phyloP scores from a whole-genome alignment of 1,140 invertebrate genomes.

The Aporrectodea caliginosa region DNA sequence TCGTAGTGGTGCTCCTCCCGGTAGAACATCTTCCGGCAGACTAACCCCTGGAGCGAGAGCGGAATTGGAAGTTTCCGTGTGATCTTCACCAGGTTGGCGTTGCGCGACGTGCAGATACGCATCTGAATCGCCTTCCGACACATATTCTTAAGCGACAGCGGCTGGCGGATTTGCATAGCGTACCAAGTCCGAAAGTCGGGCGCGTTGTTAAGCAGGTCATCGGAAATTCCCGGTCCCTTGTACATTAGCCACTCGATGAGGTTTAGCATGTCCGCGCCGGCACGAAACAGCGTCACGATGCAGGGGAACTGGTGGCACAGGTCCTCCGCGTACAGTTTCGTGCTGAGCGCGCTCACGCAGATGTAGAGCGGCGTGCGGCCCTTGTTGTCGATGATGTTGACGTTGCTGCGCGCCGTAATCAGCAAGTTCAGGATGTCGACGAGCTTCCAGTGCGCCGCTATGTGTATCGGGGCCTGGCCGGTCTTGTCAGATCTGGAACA shows the following conservation, averaged over 20 bases:
- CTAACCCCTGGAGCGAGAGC: conserved; percentile 8
- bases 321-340: conserved; percentile 53
- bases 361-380: conserved; percentile 53
- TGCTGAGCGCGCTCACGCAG: conserved; percentile 52
- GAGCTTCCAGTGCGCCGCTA: conserved; percentile 53
- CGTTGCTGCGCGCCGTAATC: conserved; percentile 42
- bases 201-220: conserved; percentile 43
- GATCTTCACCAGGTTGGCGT: conserved; percentile 21
- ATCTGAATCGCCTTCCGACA: conserved; percentile 52
- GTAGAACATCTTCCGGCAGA: conserved; percentile 34
- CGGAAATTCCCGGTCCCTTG: conserved; percentile 53
- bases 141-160: conserved; percentile 47
- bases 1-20: conserved; percentile 15
- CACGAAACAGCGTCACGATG: conserved; percentile 46
- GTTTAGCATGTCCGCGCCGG: conserved; percentile 54
- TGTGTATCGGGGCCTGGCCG: conserved; percentile 50
- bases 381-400: conserved; percentile 47
- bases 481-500: conserved; percentile 49
- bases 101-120: conserved; percentile 36
- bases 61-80: conserved; percentile 28
- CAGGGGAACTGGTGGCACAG: conserved; percentile 50
- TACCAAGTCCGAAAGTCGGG: conserved; percentile 48
- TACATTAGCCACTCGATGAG: conserved; percentile 52
- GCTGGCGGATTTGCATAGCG: conserved; percentile 44
- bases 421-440: conserved; percentile 49